Conservation (phyloP, 35 echinoderm and acorn worm species). For the Ptychodera flava region DNA sequence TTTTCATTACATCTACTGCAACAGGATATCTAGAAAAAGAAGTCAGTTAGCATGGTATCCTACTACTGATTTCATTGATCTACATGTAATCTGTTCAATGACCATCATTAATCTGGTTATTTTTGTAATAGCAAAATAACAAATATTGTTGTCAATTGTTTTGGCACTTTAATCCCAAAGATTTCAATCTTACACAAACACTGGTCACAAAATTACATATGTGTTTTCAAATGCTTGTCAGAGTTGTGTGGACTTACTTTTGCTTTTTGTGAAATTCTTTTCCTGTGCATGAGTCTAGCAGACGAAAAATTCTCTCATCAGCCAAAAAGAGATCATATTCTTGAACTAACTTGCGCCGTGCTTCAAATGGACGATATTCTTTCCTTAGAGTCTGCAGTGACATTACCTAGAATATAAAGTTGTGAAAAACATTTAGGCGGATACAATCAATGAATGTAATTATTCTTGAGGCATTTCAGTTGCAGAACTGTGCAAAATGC, state of each 20-base stretch:
- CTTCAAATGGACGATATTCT: slow-evolving; percentile 58
- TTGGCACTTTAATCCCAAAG: too few species aligned
- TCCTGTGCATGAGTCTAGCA: slow-evolving; percentile 35
- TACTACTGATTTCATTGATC: neutral
- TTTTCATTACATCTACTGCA: slow-evolving; percentile 41
- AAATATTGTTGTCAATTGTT: too few species aligned
- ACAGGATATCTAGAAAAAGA: slow-evolving; percentile 50
- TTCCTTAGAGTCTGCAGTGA: slow-evolving; percentile 51
- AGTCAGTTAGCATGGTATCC: neutral
- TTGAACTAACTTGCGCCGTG: slow-evolving; percentile 41
- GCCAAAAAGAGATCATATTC: slow-evolving; percentile 77
- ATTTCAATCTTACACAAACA: too few species aligned
- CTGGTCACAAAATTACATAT: too few species aligned
- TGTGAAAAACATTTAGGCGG: too few species aligned
- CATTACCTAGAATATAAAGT: slow-evolving; percentile 47
- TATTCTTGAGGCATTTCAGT: neutral
- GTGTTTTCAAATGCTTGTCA: too few species aligned
- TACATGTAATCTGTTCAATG: too few species aligned
- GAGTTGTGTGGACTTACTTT: too few species aligned
- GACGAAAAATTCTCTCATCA: slow-evolving; percentile 45
- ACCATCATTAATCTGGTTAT: too few species aligned
- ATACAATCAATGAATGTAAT: slow-evolving; percentile 5
- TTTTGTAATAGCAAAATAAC: too few species aligned
- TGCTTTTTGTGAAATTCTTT: slow-evolving; percentile 88
- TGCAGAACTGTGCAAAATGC: neutral